phyloP scores from a whole-genome alignment of 2,797 vertebrate genomes.

The Falco rusticolus region DNA sequence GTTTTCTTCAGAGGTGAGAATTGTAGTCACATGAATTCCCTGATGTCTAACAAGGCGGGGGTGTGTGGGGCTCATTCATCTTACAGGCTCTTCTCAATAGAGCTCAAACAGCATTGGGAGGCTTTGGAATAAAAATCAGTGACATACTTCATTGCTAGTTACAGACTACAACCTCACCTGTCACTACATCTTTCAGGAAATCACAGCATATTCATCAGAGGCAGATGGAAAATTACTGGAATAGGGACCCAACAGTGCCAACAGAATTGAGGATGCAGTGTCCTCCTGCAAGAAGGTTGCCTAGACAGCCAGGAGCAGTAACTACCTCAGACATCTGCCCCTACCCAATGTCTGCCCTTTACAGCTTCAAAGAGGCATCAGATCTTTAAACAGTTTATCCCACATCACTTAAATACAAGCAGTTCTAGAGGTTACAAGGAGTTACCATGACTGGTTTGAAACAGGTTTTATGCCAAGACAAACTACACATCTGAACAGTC shows the following conservation, averaged over 20 bases:
- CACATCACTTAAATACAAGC: background rate
- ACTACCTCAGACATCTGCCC: background rate
- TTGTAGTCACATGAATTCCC: background rate
- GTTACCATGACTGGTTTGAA: background rate
- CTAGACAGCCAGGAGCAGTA: background rate
- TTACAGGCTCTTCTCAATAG: background rate
- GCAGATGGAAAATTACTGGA: constrained; percentile 8
- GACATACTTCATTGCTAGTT: constrained; percentile 36
- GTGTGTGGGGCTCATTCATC: background rate
- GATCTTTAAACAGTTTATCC: background rate
- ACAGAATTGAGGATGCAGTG: background rate
- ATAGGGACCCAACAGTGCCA: background rate
- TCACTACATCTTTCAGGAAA: constrained; percentile 2
- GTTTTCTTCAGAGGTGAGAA: background rate
- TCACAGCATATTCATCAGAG: background rate
- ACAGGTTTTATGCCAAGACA: background rate
- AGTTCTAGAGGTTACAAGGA: background rate
- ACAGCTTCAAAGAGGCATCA: background rate
- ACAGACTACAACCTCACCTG: constrained; percentile 29
- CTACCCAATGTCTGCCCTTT: background rate
- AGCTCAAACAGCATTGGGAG: background rate
- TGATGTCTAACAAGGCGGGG: background rate
- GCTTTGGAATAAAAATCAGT: background rate
- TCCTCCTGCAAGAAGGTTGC: background rate
- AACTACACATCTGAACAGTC: background rate